These are phyloP conservation scores for Sebastiscus albofasciatus DNA, from an alignment of 2,797 vertebrate species.

Conservation along the genomic window DNA sequence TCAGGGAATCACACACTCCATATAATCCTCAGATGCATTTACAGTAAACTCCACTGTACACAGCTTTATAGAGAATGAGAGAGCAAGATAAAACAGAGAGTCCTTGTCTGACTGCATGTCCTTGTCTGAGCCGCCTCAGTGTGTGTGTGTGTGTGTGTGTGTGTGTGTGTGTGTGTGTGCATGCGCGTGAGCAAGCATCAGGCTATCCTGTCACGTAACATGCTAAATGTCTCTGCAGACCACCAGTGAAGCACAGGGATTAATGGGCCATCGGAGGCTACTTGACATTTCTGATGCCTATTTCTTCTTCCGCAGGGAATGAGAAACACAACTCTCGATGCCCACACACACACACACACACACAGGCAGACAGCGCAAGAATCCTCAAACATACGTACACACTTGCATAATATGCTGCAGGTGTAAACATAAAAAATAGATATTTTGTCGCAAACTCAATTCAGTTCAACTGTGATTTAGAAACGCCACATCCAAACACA, in stretches of 20 bases:
- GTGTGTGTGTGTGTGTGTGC: background rate
- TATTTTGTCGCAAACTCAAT: background rate
- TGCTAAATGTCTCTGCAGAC: constrained; percentile 56
- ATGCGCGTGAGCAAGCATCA: background rate
- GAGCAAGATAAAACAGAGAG: background rate
- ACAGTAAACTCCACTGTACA: constrained; percentile 3
- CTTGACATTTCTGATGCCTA: constrained; percentile 61
- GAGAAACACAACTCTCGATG: constrained; percentile 28
- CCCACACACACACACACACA: background rate
- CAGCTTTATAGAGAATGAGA: background rate
- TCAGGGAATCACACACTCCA: background rate
- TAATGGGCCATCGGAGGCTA: constrained; percentile 61
- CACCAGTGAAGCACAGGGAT: constrained; percentile 47
- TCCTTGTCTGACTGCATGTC: constrained; percentile 11
- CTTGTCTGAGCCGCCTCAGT: constrained; percentile 6
- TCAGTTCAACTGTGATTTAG: background rate
- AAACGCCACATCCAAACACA: background rate
- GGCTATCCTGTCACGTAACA: constrained; percentile 50
- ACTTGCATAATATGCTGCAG: background rate
- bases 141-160: background rate
- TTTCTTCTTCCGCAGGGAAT: constrained; percentile 46
- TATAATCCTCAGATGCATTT: background rate
- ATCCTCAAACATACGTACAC: background rate
- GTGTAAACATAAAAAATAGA: no score
- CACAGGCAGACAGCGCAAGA: constrained; percentile 8